Conservation (phyloP, 2,797 vertebrate species). For the Xenops minutus region DNA sequence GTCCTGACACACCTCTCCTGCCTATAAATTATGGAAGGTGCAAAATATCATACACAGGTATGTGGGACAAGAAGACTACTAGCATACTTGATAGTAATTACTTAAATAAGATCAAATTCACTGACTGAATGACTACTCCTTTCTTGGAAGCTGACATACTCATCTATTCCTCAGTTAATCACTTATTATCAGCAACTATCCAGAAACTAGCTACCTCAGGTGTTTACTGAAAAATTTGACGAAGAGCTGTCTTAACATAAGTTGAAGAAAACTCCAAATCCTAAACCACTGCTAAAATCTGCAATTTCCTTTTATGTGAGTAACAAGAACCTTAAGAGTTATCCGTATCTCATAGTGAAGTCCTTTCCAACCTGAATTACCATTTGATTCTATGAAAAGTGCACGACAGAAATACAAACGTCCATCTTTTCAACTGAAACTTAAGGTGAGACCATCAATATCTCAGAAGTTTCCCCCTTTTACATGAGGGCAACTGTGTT, state of each 20-base stretch:
- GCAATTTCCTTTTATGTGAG: not conserved
- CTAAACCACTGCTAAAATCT: not conserved
- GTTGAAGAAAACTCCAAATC: not conserved
- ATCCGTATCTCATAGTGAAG: rapidly evolving
- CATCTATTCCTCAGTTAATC: not conserved
- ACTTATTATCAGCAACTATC: not conserved
- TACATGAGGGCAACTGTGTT: not conserved
- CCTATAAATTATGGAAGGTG: not conserved
- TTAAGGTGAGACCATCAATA: not conserved
- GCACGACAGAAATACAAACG: rapidly evolving
- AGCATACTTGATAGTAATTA: not conserved
- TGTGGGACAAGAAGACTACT: not conserved
- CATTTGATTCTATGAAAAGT: not conserved
- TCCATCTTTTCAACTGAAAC: not conserved
- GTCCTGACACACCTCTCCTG: not conserved
- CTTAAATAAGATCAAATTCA: not conserved
- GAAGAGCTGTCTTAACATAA: not conserved
- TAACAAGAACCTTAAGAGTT: not conserved
- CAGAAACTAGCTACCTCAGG: not conserved
- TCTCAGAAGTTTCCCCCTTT: not conserved
- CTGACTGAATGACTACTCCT: not conserved
- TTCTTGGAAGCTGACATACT: not conserved
- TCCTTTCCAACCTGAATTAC: not conserved
- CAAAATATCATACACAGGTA: not conserved
- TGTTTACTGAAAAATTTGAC: not conserved